These are phyloP conservation scores for Meandrina meandrites DNA, from an alignment of 92 coral and sea anemone species.

Conservation along the genomic window DNA sequence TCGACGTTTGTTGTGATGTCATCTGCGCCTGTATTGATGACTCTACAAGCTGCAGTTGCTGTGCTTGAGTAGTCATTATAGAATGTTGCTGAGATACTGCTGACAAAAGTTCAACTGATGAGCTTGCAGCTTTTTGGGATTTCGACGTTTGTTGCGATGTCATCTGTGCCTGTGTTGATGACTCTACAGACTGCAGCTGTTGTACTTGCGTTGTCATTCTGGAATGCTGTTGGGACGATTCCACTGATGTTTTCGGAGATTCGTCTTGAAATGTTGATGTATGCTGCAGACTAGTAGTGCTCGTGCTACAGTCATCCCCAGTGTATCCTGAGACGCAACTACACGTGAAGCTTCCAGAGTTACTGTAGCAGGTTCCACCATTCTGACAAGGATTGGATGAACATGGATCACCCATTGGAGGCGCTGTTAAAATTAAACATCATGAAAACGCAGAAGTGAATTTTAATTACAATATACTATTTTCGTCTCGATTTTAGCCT, in stretches of 20 bases:
- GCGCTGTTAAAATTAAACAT: too few relatives aligned
- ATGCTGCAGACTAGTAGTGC: neutral
- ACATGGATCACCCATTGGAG: too few relatives aligned
- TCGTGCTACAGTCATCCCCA: neutral
- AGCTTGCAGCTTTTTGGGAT: too few relatives aligned
- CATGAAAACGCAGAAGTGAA: too few relatives aligned
- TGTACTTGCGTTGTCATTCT: neutral
- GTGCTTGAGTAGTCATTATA: neutral
- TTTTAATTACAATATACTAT: too few relatives aligned
- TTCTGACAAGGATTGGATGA: too few relatives aligned
- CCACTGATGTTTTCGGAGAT: neutral
- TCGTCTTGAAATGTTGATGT: neutral
- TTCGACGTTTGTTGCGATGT: too few relatives aligned
- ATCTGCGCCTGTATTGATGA: neutral
- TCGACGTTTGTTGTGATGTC: too few relatives aligned
- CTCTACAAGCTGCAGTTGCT: neutral
- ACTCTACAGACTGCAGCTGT: neutral
- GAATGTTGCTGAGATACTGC: too few relatives aligned
- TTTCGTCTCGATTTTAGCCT: too few relatives aligned
- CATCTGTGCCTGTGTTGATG: neutral
- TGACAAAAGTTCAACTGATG: too few relatives aligned
- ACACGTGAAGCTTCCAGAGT: neutral
- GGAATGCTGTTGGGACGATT: neutral
- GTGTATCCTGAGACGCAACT: neutral
- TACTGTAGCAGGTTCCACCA: too few relatives aligned